phyloP scores from a whole-genome alignment of 2,113 vertebrate genomes.

The Platycercus adscitus region DNA sequence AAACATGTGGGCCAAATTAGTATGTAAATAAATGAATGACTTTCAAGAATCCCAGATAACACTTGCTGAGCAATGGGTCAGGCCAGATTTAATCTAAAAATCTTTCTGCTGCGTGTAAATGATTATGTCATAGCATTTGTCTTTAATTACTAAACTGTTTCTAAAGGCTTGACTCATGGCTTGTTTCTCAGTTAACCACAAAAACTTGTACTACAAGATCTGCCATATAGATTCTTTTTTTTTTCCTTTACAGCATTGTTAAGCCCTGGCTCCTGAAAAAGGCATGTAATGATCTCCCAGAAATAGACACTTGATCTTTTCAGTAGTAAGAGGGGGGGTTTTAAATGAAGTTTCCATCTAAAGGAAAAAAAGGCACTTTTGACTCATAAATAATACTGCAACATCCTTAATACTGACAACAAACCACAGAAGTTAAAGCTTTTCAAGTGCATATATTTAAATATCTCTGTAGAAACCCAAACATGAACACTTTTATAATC shows the following conservation, averaged over 20 bases:
- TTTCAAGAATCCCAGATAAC: constrained; percentile 80
- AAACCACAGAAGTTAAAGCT: not conserved
- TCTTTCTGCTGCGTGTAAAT: constrained; percentile 79
- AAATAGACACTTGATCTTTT: constrained; percentile 66
- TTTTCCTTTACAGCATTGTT: constrained; percentile 52
- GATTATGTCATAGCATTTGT: constrained; percentile 88
- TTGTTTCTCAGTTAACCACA: constrained; percentile 84
- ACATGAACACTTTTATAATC: not conserved
- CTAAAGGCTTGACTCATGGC: constrained; percentile 81
- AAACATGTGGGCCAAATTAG: constrained; percentile 82
- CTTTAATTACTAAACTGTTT: constrained; percentile 84
- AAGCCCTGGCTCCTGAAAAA: constrained; percentile 74
- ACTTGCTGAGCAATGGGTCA: constrained; percentile 82
- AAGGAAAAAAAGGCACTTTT: constrained; percentile 40
- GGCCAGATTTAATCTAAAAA: constrained; percentile 82
- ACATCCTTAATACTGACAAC: not conserved
- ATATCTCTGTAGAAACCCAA: not conserved
- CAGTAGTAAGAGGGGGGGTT: constrained; percentile 9
- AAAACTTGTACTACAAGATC: constrained; percentile 83
- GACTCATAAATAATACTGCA: not conserved
- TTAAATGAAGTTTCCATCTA: constrained; percentile 4
- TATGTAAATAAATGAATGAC: constrained; percentile 80
- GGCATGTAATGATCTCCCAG: constrained; percentile 42
- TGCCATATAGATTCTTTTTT: constrained; percentile 77
- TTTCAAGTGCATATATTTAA: not conserved